Percentiles rank a stretch among this genome's conserved stretches.
Evolutionary conservation across 2,113 vertebrate genomes (phyloP).

Genomic region (Rhineura floridana): DNA sequence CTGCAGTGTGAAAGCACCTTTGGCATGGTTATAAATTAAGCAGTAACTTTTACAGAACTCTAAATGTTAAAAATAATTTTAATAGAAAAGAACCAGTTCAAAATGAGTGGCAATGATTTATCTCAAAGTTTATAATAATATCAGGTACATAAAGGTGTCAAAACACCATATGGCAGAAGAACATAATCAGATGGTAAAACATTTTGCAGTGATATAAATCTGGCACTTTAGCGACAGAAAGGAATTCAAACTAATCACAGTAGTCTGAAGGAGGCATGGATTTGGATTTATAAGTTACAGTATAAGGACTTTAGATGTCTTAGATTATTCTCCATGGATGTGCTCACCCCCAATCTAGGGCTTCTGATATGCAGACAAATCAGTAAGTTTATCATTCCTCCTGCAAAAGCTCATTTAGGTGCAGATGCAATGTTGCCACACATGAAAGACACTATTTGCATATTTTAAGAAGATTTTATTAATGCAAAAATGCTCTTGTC

Average conservation of each 20-base stretch:
- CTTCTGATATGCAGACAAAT: not conserved
- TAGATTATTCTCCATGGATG: not conserved
- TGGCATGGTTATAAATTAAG: not conserved
- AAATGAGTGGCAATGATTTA: constrained; percentile 1
- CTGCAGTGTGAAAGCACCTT: too few relatives aligned
- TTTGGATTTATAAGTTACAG: not conserved
- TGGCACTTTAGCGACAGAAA: not conserved
- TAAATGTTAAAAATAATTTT: not conserved
- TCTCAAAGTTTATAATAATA: not conserved
- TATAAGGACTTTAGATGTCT: not conserved
- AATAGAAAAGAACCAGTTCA: not conserved
- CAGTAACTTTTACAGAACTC: not conserved
- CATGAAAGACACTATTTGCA: not conserved
- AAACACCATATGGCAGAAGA: constrained; percentile 3
- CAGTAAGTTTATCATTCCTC: not conserved
- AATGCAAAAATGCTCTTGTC: not conserved
- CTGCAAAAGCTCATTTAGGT: not conserved
- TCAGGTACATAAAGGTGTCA: not conserved
- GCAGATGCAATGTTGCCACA: not conserved
- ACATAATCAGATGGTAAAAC: not conserved
- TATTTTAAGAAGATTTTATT: not conserved
- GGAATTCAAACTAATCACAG: constrained; percentile 27
- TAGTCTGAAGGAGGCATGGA: not conserved
- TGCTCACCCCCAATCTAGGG: not conserved
- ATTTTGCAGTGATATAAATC: constrained; percentile 13